A percentile compares a stretch with the other conserved stretches of the same genome.
These are phyloP conservation scores for Phyto melanocephala DNA, from an alignment of 2,888 invertebrate genomes.

Conservation along the genomic window DNA sequence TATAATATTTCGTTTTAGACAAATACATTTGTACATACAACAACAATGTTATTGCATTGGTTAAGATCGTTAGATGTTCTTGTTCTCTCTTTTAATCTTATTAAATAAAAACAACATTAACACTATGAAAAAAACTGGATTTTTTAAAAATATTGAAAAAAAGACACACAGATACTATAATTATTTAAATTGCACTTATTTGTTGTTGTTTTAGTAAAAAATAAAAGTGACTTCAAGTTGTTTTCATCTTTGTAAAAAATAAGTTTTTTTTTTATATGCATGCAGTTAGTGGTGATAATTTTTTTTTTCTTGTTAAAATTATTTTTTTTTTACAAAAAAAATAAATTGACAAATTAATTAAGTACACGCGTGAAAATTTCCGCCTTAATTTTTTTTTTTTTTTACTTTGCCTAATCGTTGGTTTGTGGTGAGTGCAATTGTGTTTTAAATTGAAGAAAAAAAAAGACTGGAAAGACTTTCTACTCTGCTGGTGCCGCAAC, in stretches of 20 bases:
- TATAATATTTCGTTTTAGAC: slow-evolving; percentile 4
- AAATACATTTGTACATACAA: neutral
- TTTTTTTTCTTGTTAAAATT: slow-evolving; percentile 1
- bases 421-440: slow-evolving; percentile 12
- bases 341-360: slow-evolving; percentile 39
- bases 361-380: slow-evolving; percentile 58
- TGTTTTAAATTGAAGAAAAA: neutral
- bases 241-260: slow-evolving; percentile 1
- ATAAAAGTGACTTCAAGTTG: slow-evolving; percentile 35
- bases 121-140: slow-evolving; percentile 42
- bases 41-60: slow-evolving; percentile 8
- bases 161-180: neutral
- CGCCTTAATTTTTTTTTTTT: slow-evolving; percentile 41
- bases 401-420: neutral
- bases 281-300: slow-evolving; percentile 2
- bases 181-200: slow-evolving; percentile 35
- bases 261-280: neutral
- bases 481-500: slow-evolving; percentile 63
- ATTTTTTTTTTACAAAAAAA: neutral
- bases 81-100: neutral
- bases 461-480: slow-evolving; percentile 60
- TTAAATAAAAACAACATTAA: slow-evolving; percentile 2
- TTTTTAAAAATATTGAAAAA: slow-evolving; percentile 5
- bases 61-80: neutral
- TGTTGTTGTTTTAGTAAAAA: slow-evolving; percentile 24